Evolutionary conservation across 2,888 invertebrate species (phyloP).

Genomic region (Cyrtodaria siliqua): DNA sequence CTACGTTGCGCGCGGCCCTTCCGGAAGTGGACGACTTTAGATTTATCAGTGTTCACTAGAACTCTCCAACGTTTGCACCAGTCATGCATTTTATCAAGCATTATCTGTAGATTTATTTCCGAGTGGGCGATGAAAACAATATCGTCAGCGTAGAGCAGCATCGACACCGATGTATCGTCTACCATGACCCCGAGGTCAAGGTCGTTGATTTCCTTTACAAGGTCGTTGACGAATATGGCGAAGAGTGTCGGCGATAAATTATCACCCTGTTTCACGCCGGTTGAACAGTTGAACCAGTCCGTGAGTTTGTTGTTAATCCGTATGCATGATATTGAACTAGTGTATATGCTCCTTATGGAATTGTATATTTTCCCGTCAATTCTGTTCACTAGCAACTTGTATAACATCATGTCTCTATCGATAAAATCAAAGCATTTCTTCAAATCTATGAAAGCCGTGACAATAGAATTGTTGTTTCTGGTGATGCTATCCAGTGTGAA

Average conservation of each 20-base stretch:
- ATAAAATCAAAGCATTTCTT: conserved; percentile 20
- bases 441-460: conserved; percentile 24
- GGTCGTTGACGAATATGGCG: conserved; percentile 26
- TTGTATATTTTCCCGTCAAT: conserved; percentile 31
- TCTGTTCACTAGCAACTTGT: conserved; percentile 11
- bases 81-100: conserved; percentile 8
- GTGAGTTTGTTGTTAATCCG: conserved; percentile 4
- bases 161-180: conserved; percentile 13
- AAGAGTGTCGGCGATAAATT: conserved; percentile 32
- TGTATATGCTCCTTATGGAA: conserved; percentile 18
- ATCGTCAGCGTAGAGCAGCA: conserved; percentile 29
- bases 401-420: conserved; percentile 7
- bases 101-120: conserved; percentile 19
- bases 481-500: conserved; percentile 23
- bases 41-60: conserved; percentile 16
- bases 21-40: conserved; percentile 19
- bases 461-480: conserved; percentile 6
- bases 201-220: conserved; percentile 10
- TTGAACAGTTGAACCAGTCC: conserved; percentile 6
- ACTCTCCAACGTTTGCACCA: conserved; percentile 24
- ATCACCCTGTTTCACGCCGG: conserved; percentile 22
- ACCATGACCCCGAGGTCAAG: conserved; percentile 26
- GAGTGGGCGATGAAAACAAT: conserved; percentile 15
- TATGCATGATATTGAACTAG: conserved; percentile 4
- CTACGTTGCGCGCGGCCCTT: not conserved